Conservation (phyloP, 2,113 vertebrate genomes). For the Corvus moneduloides region DNA sequence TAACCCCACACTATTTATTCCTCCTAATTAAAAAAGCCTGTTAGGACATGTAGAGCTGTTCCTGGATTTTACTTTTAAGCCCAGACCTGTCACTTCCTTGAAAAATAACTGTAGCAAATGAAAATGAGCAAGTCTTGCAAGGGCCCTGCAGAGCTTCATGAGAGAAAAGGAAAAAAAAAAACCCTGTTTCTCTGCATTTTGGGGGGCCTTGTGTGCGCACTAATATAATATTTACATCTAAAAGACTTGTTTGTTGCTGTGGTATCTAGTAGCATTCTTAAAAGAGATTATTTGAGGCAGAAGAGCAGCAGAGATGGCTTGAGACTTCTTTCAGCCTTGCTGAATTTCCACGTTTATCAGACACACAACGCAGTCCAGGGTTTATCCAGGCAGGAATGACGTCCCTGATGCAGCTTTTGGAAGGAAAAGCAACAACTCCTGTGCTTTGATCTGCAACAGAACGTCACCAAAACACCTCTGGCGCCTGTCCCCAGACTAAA, state of each 20-base stretch:
- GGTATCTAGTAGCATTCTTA: background rate
- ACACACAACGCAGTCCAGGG: fast-evolving
- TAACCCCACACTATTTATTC: background rate
- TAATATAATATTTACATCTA: background rate
- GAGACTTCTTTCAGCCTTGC: background rate
- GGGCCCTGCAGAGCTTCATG: background rate
- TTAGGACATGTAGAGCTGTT: background rate
- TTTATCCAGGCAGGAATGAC: background rate
- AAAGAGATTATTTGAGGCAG: background rate
- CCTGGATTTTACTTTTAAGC: conserved; percentile 1
- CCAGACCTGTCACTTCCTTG: background rate
- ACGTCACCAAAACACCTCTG: background rate
- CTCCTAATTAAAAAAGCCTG: background rate
- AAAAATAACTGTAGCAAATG: background rate
- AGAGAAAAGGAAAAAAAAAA: background rate
- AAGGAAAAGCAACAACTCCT: background rate
- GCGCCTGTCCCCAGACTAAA: background rate
- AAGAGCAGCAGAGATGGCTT: background rate
- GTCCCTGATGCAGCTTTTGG: fast-evolving
- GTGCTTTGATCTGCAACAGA: fast-evolving
- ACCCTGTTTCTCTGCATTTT: background rate
- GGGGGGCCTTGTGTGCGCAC: background rate
- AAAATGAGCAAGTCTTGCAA: background rate
- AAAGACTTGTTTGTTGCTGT: background rate
- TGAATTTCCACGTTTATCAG: background rate